phyloP scores from a whole-genome alignment of 2,888 invertebrate genomes.

The Patella depressa region DNA sequence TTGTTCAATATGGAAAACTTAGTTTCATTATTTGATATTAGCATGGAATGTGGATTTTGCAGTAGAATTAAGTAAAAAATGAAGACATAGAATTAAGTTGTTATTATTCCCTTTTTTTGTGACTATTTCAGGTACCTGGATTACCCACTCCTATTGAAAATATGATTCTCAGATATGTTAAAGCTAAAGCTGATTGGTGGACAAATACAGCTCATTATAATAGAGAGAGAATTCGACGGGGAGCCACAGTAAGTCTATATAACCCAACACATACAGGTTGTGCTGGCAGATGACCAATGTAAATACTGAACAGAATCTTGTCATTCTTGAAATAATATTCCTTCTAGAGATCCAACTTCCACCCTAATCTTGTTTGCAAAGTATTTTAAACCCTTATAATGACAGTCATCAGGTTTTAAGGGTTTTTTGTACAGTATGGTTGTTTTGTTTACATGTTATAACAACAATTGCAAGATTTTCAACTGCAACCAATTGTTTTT shows the following conservation, averaged over 20 bases:
- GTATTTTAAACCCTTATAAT: too few relatives aligned
- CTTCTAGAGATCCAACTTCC: too few relatives aligned
- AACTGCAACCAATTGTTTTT: neutral
- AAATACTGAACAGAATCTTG: too few relatives aligned
- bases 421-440: neutral
- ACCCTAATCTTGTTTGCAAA: too few relatives aligned
- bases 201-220: constrained; percentile 99
- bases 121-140: constrained; percentile 83
- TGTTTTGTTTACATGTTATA: neutral
- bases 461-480: neutral
- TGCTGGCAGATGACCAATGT: too few relatives aligned
- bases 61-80: neutral
- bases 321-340: too few relatives aligned
- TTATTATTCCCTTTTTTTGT: neutral
- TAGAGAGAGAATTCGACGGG: constrained; percentile 96
- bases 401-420: neutral
- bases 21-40: neutral
- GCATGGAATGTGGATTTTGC: too few relatives aligned
- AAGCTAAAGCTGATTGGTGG: constrained; percentile 99
- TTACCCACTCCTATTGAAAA: constrained; percentile 99
- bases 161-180: constrained; percentile 99
- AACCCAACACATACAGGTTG: too few relatives aligned
- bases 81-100: neutral
- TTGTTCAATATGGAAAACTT: too few relatives aligned
- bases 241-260: constrained; percentile 84